Percentiles rank a stretch among this genome's conserved stretches.
phyloP scores from a whole-genome alignment of 2,113 vertebrate species.

The Poeciliopsis prolifica region DNA sequence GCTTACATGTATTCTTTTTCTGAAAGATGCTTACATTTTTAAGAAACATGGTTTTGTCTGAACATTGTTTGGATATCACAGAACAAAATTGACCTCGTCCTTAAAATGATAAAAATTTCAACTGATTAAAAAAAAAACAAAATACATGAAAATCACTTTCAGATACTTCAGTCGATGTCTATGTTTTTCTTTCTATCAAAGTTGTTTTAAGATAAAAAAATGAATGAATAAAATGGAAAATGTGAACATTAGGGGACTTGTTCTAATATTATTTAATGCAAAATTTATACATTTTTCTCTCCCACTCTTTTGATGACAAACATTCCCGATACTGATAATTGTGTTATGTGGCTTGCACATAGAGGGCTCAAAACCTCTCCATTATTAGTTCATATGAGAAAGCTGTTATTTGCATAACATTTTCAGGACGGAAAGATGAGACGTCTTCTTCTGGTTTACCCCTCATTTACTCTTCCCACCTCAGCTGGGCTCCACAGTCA shows the following conservation, averaged over 20 bases:
- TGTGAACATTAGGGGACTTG: not conserved
- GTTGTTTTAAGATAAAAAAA: not conserved
- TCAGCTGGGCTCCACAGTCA: slow-evolving; percentile 16
- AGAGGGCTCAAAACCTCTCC: not conserved
- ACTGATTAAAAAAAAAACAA: too few relatives aligned
- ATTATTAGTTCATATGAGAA: slow-evolving; percentile 13
- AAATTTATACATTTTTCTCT: not conserved
- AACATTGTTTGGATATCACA: not conserved
- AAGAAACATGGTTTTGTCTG: not conserved
- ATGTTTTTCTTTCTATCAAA: not conserved
- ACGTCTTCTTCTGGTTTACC: slow-evolving; percentile 26
- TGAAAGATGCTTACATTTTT: not conserved
- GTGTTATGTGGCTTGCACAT: not conserved
- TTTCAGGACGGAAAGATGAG: slow-evolving; percentile 13
- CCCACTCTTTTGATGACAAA: not conserved
- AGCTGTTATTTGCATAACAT: slow-evolving; percentile 13
- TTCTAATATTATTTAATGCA: not conserved
- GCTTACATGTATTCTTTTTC: not conserved
- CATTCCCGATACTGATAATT: slow-evolving; percentile 19
- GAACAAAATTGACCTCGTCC: too few relatives aligned
- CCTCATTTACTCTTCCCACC: slow-evolving; percentile 14
- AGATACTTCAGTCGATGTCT: not conserved
- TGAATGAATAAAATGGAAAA: not conserved
- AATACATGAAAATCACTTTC: not conserved
- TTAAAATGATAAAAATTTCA: too few relatives aligned